phyloP scores from a whole-genome alignment of 2,113 vertebrate species.

The Gulo gulo region DNA sequence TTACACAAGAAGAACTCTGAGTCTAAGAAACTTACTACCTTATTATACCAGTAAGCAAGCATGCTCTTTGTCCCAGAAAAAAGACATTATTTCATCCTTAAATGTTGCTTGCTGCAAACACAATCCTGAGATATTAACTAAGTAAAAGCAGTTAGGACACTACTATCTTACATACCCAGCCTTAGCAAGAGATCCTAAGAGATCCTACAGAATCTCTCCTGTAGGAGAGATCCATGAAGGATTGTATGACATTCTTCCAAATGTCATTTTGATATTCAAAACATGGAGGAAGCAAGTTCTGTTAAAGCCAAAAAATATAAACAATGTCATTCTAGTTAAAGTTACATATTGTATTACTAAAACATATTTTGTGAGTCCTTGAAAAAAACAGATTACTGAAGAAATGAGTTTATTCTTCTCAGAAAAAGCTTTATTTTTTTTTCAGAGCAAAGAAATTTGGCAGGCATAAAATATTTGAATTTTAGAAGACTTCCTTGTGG shows the following conservation, averaged over 20 bases:
- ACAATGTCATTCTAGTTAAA: not conserved
- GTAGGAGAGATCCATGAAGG: not conserved
- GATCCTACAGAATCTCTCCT: too few species aligned
- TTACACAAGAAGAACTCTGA: not conserved
- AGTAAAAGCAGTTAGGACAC: not conserved
- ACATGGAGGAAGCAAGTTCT: not conserved
- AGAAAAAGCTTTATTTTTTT: not conserved
- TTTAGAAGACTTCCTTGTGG: not conserved
- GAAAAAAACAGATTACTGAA: not conserved
- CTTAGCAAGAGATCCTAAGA: not conserved
- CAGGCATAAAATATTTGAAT: not conserved
- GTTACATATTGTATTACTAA: not conserved
- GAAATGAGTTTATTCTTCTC: constrained; percentile 18
- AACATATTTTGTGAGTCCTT: not conserved
- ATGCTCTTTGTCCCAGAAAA: not conserved
- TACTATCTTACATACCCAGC: not conserved
- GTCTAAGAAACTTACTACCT: not conserved
- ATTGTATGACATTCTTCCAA: not conserved
- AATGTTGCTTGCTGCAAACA: not conserved
- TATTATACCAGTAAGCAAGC: not conserved
- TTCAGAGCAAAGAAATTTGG: not conserved
- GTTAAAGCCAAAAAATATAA: not conserved
- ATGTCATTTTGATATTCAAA: not conserved
- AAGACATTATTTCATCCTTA: not conserved
- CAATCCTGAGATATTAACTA: not conserved